phyloP scores from a whole-genome alignment of 2,797 vertebrate genomes.

The Pyrrhura leucotis region DNA sequence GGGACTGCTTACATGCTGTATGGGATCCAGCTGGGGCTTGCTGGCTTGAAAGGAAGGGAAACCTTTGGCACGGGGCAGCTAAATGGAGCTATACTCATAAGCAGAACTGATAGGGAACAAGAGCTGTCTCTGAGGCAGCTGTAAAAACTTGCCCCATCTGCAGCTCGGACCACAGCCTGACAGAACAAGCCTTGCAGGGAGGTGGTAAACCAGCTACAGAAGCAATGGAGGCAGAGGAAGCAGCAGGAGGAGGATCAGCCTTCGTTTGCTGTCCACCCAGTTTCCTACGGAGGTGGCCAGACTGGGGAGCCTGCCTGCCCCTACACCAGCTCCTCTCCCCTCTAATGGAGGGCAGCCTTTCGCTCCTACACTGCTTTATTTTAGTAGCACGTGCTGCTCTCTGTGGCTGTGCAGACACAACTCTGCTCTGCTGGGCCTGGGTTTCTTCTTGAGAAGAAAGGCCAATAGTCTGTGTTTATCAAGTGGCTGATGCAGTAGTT shows the following conservation, averaged over 20 bases:
- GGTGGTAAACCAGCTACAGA: background rate
- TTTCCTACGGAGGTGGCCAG: background rate
- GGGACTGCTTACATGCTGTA: rapidly evolving
- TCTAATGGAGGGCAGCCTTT: background rate
- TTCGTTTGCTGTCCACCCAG: background rate
- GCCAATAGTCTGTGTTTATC: background rate
- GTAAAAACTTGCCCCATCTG: background rate
- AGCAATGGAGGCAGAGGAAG: background rate
- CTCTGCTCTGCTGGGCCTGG: background rate
- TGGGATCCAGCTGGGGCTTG: rapidly evolving
- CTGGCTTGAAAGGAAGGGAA: background rate
- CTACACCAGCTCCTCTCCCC: rapidly evolving
- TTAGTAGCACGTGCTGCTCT: background rate
- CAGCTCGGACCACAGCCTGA: background rate
- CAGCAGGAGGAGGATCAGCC: background rate
- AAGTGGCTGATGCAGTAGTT: background rate
- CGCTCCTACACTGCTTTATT: background rate
- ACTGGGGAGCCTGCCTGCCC: rapidly evolving
- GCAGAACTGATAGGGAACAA: background rate
- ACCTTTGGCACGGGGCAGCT: background rate
- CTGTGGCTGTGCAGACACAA: background rate
- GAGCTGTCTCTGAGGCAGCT: background rate
- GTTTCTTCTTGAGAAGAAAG: background rate
- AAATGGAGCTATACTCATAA: background rate
- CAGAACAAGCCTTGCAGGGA: background rate